These are phyloP conservation scores for Syrrhaptes paradoxus DNA, from an alignment of 2,113 vertebrate species.

Conservation along the genomic window DNA sequence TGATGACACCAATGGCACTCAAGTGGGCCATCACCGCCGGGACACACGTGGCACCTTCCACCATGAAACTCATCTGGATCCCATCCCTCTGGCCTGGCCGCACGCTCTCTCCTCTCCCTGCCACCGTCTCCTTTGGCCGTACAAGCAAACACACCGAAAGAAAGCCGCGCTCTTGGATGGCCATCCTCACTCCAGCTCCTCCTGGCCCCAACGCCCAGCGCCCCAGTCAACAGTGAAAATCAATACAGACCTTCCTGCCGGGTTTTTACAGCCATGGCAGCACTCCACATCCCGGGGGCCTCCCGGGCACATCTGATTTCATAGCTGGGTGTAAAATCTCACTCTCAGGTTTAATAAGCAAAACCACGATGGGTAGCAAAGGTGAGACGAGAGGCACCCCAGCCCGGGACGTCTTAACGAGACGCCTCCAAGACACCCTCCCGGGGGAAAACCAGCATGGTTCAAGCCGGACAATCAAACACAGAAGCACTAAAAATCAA, in stretches of 20 bases:
- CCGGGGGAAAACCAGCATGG: rapidly evolving
- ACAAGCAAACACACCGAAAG: rapidly evolving
- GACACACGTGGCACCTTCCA: neutral
- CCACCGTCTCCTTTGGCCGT: neutral
- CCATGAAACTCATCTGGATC: neutral
- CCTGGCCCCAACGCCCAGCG: neutral
- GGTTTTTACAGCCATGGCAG: neutral
- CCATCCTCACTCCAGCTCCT: neutral
- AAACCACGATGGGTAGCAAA: neutral
- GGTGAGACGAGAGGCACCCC: neutral
- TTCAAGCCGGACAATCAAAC: neutral
- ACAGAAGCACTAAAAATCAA: neutral
- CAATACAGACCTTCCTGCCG: neutral
- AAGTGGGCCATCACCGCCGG: rapidly evolving
- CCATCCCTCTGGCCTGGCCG: neutral
- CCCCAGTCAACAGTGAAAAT: neutral
- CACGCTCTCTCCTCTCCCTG: neutral
- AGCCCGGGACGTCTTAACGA: rapidly evolving
- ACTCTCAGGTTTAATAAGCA: neutral
- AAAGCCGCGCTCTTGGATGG: neutral
- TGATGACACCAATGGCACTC: rapidly evolving
- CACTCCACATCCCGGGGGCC: neutral
- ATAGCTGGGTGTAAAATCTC: neutral
- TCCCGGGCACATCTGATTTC: neutral
- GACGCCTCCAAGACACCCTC: neutral